Conservation (phyloP, 2,797 vertebrate species). For the Monodelphis domestica region DNA sequence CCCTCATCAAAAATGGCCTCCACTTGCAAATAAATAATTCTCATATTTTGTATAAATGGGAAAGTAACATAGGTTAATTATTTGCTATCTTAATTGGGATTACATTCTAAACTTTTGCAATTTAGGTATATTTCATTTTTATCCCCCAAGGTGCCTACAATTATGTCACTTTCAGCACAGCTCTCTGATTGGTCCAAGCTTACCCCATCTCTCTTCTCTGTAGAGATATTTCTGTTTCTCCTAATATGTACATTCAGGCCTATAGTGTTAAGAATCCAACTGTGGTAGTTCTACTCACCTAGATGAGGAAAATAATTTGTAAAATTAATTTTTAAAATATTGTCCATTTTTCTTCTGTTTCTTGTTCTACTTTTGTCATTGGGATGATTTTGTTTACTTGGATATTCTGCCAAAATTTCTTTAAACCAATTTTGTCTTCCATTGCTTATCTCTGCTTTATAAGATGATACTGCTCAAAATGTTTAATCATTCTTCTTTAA, state of each 20-base stretch:
- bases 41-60: neutral
- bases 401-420: neutral
- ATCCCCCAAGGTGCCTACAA: neutral
- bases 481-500: neutral
- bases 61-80: neutral
- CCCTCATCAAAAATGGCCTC: neutral
- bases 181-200: neutral
- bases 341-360: neutral
- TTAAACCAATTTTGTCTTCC: neutral
- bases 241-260: neutral
- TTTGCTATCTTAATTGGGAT: neutral
- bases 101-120: neutral
- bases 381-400: neutral
- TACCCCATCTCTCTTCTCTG: neutral
- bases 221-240: neutral
- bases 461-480: neutral
- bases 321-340: neutral
- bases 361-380: neutral
- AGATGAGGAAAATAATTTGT: neutral
- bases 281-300: neutral
- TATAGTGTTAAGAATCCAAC: neutral
- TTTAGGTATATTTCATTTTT: neutral
- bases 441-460: neutral
- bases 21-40: neutral
- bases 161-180: neutral